Evolutionary conservation across 1,140 invertebrate species (phyloP).

Genomic region (Trinorchestia longiramus): DNA sequence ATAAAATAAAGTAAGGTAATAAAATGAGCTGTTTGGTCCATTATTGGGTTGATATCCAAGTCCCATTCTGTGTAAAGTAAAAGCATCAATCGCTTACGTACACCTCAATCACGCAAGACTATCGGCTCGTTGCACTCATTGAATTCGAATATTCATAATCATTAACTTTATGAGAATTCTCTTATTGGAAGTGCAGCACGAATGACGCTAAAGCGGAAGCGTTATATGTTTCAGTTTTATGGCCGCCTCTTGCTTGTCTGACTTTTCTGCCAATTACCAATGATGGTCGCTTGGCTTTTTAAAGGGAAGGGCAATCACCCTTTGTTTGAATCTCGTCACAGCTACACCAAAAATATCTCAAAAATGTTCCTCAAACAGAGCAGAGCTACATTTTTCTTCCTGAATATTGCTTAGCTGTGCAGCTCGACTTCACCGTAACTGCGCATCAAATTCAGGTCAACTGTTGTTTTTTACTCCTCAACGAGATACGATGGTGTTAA

Average conservation of each 20-base stretch:
- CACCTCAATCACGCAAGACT: no score
- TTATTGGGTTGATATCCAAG: no score
- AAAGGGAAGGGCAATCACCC: neutral
- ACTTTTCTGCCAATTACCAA: constrained; percentile 31
- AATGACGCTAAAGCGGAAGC: neutral
- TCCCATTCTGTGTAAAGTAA: no score
- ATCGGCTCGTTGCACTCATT: no score
- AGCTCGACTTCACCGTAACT: neutral
- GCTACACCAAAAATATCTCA: constrained; percentile 24
- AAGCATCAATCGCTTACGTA: no score
- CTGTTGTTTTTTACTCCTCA: neutral
- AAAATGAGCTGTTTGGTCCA: no score
- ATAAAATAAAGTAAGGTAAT: no score
- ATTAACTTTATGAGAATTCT: neutral
- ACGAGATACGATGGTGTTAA: neutral
- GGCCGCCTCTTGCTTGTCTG: neutral
- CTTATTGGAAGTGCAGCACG: neutral
- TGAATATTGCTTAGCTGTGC: constrained; percentile 3
- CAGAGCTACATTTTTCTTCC: neutral
- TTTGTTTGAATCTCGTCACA: constrained; percentile 46
- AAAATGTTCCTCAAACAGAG: neutral
- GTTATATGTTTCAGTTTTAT: neutral
- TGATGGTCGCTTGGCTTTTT: neutral
- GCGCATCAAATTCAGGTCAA: neutral
- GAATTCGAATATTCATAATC: neutral